phyloP scores from a whole-genome alignment of 2,888 invertebrate species.

The Cephus spinipes region DNA sequence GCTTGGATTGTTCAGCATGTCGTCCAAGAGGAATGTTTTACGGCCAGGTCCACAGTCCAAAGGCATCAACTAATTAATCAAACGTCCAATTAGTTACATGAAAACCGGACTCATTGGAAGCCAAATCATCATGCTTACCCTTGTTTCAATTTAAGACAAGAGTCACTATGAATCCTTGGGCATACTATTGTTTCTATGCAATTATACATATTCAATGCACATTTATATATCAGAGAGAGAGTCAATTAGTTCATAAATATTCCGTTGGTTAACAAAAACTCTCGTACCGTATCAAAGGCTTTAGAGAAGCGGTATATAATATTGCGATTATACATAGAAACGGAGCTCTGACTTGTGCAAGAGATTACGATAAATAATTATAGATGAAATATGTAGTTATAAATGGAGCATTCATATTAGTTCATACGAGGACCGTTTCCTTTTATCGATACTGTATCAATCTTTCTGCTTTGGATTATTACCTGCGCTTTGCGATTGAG shows the following conservation, averaged over 20 bases:
- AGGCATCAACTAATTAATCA: constrained; percentile 57
- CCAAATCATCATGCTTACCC: neutral
- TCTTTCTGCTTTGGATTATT: neutral
- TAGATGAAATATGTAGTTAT: neutral
- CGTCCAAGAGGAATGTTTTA: constrained; percentile 58
- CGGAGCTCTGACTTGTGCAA: neutral
- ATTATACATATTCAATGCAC: neutral
- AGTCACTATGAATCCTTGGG: neutral
- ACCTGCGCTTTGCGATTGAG: neutral
- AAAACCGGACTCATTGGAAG: neutral
- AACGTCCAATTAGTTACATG: neutral
- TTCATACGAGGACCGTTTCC: neutral
- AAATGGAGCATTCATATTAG: neutral
- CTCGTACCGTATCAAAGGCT: neutral
- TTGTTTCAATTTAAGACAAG: neutral
- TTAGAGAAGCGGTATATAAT: neutral
- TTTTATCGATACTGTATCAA: neutral
- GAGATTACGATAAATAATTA: neutral
- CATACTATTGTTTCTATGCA: neutral
- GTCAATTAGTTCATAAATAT: neutral
- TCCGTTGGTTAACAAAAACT: neutral
- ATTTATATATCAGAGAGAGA: neutral
- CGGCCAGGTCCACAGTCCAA: constrained; percentile 57
- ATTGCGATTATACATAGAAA: neutral
- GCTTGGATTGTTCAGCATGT: constrained; percentile 58